Evolutionary conservation across 2,113 vertebrate species (phyloP).

Genomic region (Tetrao urogallus): DNA sequence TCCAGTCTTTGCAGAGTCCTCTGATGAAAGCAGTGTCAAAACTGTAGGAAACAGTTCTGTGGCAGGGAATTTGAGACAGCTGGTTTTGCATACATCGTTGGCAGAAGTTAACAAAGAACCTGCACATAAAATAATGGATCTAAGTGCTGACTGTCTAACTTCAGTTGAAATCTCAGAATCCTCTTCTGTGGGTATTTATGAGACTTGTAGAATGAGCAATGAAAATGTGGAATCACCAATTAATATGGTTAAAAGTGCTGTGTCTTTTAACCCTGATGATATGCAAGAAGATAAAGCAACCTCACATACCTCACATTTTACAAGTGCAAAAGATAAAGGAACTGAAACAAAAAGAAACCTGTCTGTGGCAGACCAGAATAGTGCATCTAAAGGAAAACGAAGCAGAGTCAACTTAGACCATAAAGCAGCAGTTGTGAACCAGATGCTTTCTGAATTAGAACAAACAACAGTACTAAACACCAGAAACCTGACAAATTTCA

Average conservation of each 20-base stretch:
- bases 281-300: conserved; percentile 26
- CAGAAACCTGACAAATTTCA: conserved; percentile 71
- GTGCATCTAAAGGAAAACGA: background rate
- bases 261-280: conserved; percentile 16
- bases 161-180: conserved; percentile 21
- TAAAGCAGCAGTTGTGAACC: conserved; percentile 29
- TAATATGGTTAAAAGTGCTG: background rate
- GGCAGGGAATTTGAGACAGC: background rate
- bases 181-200: background rate
- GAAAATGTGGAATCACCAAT: conserved; percentile 14
- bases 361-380: background rate
- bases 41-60: background rate
- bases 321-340: conserved; percentile 42
- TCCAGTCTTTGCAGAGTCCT: background rate
- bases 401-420: background rate
- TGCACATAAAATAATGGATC: conserved; percentile 6
- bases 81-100: background rate
- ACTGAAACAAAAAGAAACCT: conserved; percentile 30
- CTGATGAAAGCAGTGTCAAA: conserved; percentile 13
- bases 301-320: conserved; percentile 24
- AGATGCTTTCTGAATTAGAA: conserved; percentile 50
- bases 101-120: conserved; percentile 23
- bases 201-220: background rate
- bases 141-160: conserved; percentile 8
- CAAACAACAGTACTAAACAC: conserved; percentile 42